phyloP scores from a whole-genome alignment of 2,797 vertebrate genomes.

The Schizothorax lantsangensis region DNA sequence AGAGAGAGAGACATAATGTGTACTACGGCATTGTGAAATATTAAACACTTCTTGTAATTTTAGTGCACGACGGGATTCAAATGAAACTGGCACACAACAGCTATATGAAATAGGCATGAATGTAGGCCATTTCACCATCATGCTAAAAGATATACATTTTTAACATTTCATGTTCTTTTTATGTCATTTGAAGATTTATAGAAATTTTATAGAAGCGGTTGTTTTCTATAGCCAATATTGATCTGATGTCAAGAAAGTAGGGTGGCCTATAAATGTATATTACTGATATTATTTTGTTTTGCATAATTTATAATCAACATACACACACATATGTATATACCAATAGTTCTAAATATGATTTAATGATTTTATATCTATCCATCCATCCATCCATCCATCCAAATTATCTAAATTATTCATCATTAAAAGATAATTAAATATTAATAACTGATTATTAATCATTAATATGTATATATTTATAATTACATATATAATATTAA shows the following conservation, averaged over 20 bases:
- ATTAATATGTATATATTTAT: too few relatives aligned
- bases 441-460: too few relatives aligned
- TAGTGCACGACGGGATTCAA: neutral
- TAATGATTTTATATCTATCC: neutral
- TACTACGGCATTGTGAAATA: constrained; percentile 33
- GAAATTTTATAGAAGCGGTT: neutral
- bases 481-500: too few relatives aligned
- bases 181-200: neutral
- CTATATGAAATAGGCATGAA: neutral
- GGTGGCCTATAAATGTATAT: neutral
- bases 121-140: neutral
- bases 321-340: neutral
- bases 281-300: neutral
- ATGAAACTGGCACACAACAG: neutral
- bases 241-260: neutral
- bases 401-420: too few relatives aligned
- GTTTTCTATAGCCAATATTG: neutral
- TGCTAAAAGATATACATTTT: neutral
- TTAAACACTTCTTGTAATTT: constrained; percentile 25
- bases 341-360: neutral
- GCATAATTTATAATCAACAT: neutral
- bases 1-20: neutral
- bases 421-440: too few relatives aligned
- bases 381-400: neutral
- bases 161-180: neutral